Base-by-base conservation (phyloP, 2,113 vertebrate species). In the Hyperoodon ampullatus region DNA sequence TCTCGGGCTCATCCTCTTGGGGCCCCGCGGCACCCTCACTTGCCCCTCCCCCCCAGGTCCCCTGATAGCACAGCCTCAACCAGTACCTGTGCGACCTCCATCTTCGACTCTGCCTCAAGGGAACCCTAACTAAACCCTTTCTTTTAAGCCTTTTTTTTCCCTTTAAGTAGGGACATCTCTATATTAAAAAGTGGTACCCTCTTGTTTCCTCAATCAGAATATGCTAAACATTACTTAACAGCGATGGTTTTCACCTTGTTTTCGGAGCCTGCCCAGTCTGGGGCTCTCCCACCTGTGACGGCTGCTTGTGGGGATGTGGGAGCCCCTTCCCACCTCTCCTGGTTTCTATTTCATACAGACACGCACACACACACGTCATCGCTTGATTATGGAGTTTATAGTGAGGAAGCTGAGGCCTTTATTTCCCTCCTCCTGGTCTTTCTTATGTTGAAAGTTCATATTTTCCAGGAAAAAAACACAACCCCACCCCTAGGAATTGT, bases 1-100 rank as follows among this genome's bases (percentile, higher is more conserved):
- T 35, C 53, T 19, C 28, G 11, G 0, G 1, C 13, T 23, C 44
- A 0, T 3, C 35, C 4, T 18, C 14, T 14, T 0, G 2, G 60
- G n/a, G 16, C 63, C 16, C 16, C 0, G 47, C 15, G 2, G 14
- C 5, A 28, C 44, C 19, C 12, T 47, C 72, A 75, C 4, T 2
- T 6, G 16, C 13, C 26, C 39, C 2, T 42, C 18, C 33, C 6
- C 39, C 39, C 39, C 66, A 53, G 42, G 2, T n/a, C 24, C 55
- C 60, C 28, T 6, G 11, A 33, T 2, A 9, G 61, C 7, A 5
- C 28, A 3, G 26, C 47, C 50, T n/a, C 28, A 5, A 23, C 63
- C 23, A 5, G 15, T 8, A 9, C 53, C 14, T 42, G 3, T 23
- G 1, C 2, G 2, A 23, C 23, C 35, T 26, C 26, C 0, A 0